A percentile compares a stretch with the other conserved stretches of the same genome.
These are phyloP conservation scores for Myoxocephalus aenaeus DNA, from an alignment of 2,797 vertebrate genomes.

Conservation along the genomic window DNA sequence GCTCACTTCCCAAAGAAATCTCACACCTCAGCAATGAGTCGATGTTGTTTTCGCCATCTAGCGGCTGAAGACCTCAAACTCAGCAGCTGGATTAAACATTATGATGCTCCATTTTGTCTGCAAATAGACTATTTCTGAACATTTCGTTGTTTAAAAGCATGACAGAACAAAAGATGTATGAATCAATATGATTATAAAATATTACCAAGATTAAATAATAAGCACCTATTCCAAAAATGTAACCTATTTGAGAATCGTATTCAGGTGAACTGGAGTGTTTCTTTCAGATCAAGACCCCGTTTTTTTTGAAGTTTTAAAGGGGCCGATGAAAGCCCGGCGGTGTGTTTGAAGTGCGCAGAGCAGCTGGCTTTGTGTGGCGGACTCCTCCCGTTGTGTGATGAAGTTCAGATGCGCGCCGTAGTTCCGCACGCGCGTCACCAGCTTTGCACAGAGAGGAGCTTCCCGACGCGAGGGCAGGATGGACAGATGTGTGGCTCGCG, in stretches of 20 bases:
- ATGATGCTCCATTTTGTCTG: constrained; percentile 32
- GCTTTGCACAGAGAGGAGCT: constrained; percentile 70
- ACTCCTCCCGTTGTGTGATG: constrained; percentile 77
- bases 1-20: constrained; percentile 33
- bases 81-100: constrained; percentile 44
- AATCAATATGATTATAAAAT: neutral
- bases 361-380: constrained; percentile 70
- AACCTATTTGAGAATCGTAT: neutral
- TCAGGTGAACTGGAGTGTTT: neutral
- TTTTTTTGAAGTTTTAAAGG: constrained; percentile 41
- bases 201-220: neutral
- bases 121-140: neutral
- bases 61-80: constrained; percentile 40
- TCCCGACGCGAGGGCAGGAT: constrained; percentile 62
- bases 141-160: neutral
- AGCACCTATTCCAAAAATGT: too few species aligned
- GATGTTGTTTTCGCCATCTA: constrained; percentile 67
- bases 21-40: constrained; percentile 22
- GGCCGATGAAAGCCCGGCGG: constrained; percentile 43
- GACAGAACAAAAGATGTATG: neutral
- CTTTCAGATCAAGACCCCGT: neutral
- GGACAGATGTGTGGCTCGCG: constrained; percentile 64
- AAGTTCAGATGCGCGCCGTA: constrained; percentile 74
- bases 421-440: constrained; percentile 69
- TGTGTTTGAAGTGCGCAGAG: constrained; percentile 61